These are phyloP conservation scores for Phycodurus eques DNA, from an alignment of 2,113 vertebrate species.

Conservation along the genomic window DNA sequence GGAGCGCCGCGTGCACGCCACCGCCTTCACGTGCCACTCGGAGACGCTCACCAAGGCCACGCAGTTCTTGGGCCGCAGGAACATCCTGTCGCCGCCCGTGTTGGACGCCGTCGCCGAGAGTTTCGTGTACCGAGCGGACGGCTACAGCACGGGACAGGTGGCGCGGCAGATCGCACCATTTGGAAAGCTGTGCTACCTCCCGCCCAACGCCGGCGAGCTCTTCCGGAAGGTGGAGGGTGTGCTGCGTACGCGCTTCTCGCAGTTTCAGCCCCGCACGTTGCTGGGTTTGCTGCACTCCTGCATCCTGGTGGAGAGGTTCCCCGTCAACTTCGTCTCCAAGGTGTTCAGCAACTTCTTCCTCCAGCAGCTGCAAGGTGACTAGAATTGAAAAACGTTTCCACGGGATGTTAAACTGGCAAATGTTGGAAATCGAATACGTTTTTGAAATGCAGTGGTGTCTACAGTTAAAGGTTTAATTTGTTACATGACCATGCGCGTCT, in stretches of 20 bases:
- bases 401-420: too few species aligned
- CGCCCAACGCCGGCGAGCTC: slow-evolving; percentile 77
- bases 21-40: slow-evolving; percentile 69
- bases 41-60: slow-evolving; percentile 74
- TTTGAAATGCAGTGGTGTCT: too few species aligned
- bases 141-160: slow-evolving; percentile 79
- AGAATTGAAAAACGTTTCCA: background rate
- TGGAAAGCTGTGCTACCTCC: slow-evolving; percentile 85
- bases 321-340: slow-evolving; percentile 86
- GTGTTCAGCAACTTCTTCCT: slow-evolving; percentile 88
- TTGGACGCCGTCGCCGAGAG: slow-evolving; percentile 80
- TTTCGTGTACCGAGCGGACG: slow-evolving; percentile 80
- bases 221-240: slow-evolving; percentile 82
- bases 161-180: slow-evolving; percentile 78
- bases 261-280: slow-evolving; percentile 80
- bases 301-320: slow-evolving; percentile 82
- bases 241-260: slow-evolving; percentile 65
- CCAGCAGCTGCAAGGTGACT: slow-evolving; percentile 83
- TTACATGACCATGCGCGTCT: too few species aligned
- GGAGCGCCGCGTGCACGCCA: slow-evolving; percentile 67
- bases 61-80: slow-evolving; percentile 78
- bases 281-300: slow-evolving; percentile 85
- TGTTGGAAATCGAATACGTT: too few species aligned
- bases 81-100: slow-evolving; percentile 77
- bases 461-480: too few species aligned